phyloP scores from a whole-genome alignment of 1,140 invertebrate genomes.

The Meloidogyne exigua region DNA sequence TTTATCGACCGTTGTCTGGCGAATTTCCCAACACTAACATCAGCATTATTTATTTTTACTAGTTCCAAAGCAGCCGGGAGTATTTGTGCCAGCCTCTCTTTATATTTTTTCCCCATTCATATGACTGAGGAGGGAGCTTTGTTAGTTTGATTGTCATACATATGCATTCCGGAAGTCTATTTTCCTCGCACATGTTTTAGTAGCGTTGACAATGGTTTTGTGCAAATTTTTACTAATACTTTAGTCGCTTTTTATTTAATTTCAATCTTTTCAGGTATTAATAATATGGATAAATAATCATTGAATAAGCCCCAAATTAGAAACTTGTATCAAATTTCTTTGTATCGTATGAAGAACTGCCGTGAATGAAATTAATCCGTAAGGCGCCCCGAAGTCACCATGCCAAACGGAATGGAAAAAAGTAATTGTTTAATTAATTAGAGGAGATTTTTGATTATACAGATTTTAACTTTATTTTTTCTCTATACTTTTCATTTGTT shows the following conservation, averaged over 20 bases:
- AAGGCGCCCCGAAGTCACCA: background rate
- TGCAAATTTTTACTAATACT: background rate
- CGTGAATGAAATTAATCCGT: conserved; percentile 4
- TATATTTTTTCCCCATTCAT: background rate
- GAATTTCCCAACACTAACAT: background rate
- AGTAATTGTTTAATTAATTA: background rate
- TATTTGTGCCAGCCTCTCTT: background rate
- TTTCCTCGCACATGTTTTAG: background rate
- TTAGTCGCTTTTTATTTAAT: background rate
- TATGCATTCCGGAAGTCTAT: background rate
- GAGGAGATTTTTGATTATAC: too few species aligned
- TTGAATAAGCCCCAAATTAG: background rate
- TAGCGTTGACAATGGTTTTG: background rate
- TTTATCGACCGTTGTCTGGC: background rate
- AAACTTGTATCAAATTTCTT: background rate
- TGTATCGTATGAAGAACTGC: conserved; percentile 2
- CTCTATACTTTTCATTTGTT: background rate
- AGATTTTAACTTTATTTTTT: background rate
- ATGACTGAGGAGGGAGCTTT: background rate
- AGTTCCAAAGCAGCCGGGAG: background rate
- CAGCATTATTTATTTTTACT: too few species aligned
- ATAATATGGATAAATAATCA: background rate
- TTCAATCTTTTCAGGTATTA: background rate
- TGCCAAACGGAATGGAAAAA: conserved; percentile 4
- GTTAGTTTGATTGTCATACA: background rate